Evolutionary conservation across 2,888 invertebrate genomes (phyloP), one percentile per base, ranked within the genome.

Genomic region (Eupsilia transversa): DNA sequence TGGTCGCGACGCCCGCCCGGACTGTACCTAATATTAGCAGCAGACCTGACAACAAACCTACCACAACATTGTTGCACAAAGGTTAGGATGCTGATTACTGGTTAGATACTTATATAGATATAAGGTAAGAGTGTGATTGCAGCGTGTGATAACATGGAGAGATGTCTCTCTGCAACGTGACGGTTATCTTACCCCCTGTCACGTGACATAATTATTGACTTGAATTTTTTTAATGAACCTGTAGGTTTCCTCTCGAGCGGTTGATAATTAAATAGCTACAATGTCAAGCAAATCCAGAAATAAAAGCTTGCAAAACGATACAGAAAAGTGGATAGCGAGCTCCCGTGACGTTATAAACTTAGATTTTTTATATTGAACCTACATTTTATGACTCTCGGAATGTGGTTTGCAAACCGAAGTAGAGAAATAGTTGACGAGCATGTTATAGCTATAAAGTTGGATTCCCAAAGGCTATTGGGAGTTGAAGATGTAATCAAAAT

Each of bases 81-180:
- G 38, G 9, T 38, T 38, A 38, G 38, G 38, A 38, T 38, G 38
- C 9, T 38, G 9, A 38, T 38, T 38, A 38, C 38, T 38, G 38
- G 38, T 9, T 38, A 35, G 6, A n/a, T 6, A 56, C 27, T 3
- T 60, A 38, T 0, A 0, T 60, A 17, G 14, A 12, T 35, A 23
- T 10, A 7, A 43, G n/a, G 4, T 56, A 56, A 33, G 23, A 60
- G 20, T 20, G 38, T 49, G 35, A 49, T 72, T 46, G 46, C 30
- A 30, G 38, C 30, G 41, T 71, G 52, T 59, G 23, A 56, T 64
- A 46, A 67, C 46, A 57, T 66, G 67, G 38, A 59, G 27, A 72
- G 27, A 46, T 57, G 35, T 30, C 4, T 20, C 41, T 68, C 17
- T 30, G 12, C 38, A 49, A 41, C 38, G 59, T 68, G 59, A 68